Percentiles rank a stretch among this genome's conserved stretches.
Conservation (phyloP, 2,888 invertebrate species). For the Dromius quadrimaculatus region DNA sequence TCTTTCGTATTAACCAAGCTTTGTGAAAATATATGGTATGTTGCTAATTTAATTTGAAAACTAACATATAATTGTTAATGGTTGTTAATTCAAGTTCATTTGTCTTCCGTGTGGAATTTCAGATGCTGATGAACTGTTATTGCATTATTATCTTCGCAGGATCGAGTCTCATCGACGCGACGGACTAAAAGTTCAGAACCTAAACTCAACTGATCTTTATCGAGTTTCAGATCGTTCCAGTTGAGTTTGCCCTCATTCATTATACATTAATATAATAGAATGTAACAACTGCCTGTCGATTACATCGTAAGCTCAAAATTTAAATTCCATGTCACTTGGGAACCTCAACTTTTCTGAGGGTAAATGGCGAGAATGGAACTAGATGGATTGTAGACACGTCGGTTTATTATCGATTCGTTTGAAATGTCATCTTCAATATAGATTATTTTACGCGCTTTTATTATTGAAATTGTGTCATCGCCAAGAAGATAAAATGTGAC, state of each 20-base stretch:
- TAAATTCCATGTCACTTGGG: neutral
- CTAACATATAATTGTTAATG: no score
- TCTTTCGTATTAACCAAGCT: no score
- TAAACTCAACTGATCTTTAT: neutral
- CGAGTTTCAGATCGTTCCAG: neutral
- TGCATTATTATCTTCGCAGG: no score
- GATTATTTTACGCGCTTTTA: slow-evolving; percentile 37
- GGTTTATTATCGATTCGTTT: slow-evolving; percentile 46
- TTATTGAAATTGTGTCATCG: slow-evolving; percentile 41
- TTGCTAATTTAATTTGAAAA: no score
- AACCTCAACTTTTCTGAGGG: neutral
- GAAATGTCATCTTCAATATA: slow-evolving; percentile 41
- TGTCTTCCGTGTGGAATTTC: no score
- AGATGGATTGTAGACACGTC: slow-evolving; percentile 34
- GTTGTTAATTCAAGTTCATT: no score
- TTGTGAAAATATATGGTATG: no score
- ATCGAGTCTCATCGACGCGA: no score
- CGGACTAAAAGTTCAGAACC: no score
- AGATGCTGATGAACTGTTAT: no score
- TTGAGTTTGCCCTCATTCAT: slow-evolving; percentile 35
- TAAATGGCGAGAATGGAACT: slow-evolving; percentile 44
- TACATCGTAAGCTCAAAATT: slow-evolving; percentile 19
- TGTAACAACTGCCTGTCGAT: slow-evolving; percentile 12
- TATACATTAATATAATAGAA: slow-evolving; percentile 35
- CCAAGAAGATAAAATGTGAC: slow-evolving; percentile 26